Evolutionary conservation across 2,113 vertebrate species (phyloP).

Genomic region (Marcusenius ussheri): DNA sequence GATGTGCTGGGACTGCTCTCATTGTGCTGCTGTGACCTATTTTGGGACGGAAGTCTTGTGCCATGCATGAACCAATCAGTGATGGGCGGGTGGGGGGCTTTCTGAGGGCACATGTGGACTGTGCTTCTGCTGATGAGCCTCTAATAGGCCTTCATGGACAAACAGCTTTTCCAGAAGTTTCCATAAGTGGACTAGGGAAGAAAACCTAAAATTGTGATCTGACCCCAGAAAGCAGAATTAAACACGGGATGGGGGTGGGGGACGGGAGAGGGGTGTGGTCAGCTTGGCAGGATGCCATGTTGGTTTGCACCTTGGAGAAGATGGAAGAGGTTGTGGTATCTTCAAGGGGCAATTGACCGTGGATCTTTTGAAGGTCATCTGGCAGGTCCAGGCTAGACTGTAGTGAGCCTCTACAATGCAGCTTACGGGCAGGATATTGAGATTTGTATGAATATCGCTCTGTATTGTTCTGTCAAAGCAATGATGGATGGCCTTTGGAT

Average conservation of each 20-base stretch:
- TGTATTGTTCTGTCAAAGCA: background rate
- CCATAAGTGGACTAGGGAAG: background rate
- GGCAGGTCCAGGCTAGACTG: background rate
- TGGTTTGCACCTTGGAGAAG: background rate
- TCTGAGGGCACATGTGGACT: background rate
- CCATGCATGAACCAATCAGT: background rate
- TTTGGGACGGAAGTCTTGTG: background rate
- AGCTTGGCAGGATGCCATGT: background rate
- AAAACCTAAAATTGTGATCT: background rate
- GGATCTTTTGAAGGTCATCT: background rate
- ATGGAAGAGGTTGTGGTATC: background rate
- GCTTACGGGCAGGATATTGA: background rate
- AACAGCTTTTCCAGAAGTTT: background rate
- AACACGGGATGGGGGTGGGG: background rate
- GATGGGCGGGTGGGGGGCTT: background rate
- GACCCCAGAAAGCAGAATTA: background rate
- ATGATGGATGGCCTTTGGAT: background rate
- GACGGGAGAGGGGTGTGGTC: background rate
- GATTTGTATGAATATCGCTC: background rate
- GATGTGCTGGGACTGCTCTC: constrained; percentile 8
- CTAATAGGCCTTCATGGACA: background rate
- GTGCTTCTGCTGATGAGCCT: background rate
- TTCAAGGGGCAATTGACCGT: background rate
- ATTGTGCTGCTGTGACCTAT: background rate
- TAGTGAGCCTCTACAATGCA: background rate